These are phyloP conservation scores for Erynnis tages DNA, from an alignment of 2,888 invertebrate species.

Conservation along the genomic window DNA sequence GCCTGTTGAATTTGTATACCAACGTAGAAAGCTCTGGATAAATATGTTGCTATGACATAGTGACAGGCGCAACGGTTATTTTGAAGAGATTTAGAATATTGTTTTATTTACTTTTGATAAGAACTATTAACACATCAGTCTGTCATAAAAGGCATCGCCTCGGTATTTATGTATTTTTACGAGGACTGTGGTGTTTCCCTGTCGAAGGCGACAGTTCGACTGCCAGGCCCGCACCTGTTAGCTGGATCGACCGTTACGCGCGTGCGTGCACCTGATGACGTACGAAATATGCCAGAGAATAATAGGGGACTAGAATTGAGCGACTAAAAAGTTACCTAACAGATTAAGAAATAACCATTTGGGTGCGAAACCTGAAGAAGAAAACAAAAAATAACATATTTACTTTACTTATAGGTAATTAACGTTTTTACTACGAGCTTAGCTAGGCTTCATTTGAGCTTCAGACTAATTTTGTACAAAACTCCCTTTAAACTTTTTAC, in stretches of 20 bases:
- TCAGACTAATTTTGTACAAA: too few species aligned
- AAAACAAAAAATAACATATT: too few species aligned
- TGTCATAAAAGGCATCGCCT: slow-evolving; percentile 50
- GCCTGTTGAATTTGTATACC: slow-evolving; percentile 68
- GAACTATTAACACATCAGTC: slow-evolving; percentile 46
- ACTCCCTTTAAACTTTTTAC: too few species aligned
- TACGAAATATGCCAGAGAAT: slow-evolving; percentile 54
- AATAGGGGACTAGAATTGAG: slow-evolving; percentile 34
- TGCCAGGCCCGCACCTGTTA: slow-evolving; percentile 77
- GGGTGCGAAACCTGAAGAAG: too few species aligned
- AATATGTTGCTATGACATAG: slow-evolving; percentile 39
- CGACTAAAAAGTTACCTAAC: not conserved
- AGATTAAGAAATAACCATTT: too few species aligned
- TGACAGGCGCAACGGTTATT: slow-evolving; percentile 40
- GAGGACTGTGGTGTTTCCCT: slow-evolving; percentile 39
- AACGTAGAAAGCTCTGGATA: slow-evolving; percentile 37
- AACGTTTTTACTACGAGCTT: too few species aligned
- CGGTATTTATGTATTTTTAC: slow-evolving; percentile 35
- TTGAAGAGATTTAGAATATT: slow-evolving; percentile 20
- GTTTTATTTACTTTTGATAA: slow-evolving; percentile 29
- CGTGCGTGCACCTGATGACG: slow-evolving; percentile 78
- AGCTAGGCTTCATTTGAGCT: too few species aligned
- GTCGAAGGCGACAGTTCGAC: slow-evolving; percentile 56
- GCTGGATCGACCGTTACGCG: slow-evolving; percentile 76
- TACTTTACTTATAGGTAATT: too few species aligned